Base-by-base conservation (phyloP, 1,140 invertebrate species). In the Hirudo medicinalis region DNA sequence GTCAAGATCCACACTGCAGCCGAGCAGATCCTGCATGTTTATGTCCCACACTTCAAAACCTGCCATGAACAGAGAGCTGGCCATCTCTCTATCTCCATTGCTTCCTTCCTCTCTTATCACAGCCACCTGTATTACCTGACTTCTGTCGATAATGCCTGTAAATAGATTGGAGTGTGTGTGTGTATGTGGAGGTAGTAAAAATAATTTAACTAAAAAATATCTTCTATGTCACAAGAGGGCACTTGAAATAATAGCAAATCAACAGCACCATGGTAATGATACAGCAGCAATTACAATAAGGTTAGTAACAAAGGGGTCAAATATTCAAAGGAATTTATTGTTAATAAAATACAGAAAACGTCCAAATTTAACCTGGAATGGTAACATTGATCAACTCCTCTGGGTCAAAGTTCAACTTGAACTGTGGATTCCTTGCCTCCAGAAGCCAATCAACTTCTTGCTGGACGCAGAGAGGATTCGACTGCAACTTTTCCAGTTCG, bases 1-100 rank as follows among this genome's bases (percentile, higher is more conserved):
- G 71, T 92, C 88, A 13, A 97, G 80, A 2, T 84, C 87, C 8
- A 90, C 84, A 19, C 60, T 73, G 20, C 78, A 76, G 22, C 75
- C 72, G 32, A 76, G 77, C 25, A 82, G 73, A 73, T 82, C 80
- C 71, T 81, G 76, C 81, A 82, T 82, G 75, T 80, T 81, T 25
- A 81, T 72, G 71, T 82, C 81, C 79, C 79, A 81, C 17, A 78
- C 76, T 78, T 91, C 88, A 80, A 98, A 99, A 70, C 93, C 92
- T 27, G 90, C 92, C 83, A 89, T 86, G 73, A 89, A 83, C n/a
- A 97, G 85, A 17, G 91, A 88, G n/a, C 92, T 91, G 15, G 90
- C 89, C 94, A 99, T 97, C 85, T 98, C 95, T 71, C 94, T 84
- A 79, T 98, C 95, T 54, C 94, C 94, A 79, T 99, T 99, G 43